Conservation (phyloP, 2,113 vertebrate species). For the Engystomops pustulosus region DNA sequence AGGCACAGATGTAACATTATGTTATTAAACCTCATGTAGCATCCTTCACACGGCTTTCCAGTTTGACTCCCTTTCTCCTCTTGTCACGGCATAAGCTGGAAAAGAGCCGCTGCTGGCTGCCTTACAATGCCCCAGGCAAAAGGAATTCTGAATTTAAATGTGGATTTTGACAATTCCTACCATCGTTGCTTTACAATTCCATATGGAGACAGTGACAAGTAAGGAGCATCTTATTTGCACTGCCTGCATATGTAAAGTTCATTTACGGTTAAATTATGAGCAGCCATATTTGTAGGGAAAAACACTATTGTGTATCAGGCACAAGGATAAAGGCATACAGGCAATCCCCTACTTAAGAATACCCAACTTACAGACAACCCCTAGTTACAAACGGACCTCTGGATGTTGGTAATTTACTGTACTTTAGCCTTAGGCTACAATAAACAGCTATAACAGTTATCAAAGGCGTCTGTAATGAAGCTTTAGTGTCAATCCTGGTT, state of each 20-base stretch:
- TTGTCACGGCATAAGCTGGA: not conserved
- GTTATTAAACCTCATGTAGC: no score
- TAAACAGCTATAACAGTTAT: no score
- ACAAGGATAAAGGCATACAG: not conserved
- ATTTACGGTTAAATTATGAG: not conserved
- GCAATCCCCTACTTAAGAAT: no score
- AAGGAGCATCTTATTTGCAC: not conserved
- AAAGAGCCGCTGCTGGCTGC: no score
- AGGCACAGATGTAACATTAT: no score
- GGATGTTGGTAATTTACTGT: no score
- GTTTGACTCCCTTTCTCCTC: not conserved
- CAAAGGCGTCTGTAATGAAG: no score
- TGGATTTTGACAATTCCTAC: not conserved
- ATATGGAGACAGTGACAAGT: not conserved
- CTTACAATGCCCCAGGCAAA: conserved; percentile 11
- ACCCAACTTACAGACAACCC: no score
- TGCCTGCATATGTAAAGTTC: not conserved
- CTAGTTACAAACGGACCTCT: no score
- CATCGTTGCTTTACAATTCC: not conserved
- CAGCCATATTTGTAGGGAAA: not conserved
- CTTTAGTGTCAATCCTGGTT: no score
- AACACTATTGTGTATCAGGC: not conserved
- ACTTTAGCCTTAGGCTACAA: no score
- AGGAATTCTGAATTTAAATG: not conserved
- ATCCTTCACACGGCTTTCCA: no score